A percentile compares a stretch with the other conserved stretches of the same genome.
phyloP scores from a whole-genome alignment of 2,113 vertebrate species.

The Lathamus discolor region DNA sequence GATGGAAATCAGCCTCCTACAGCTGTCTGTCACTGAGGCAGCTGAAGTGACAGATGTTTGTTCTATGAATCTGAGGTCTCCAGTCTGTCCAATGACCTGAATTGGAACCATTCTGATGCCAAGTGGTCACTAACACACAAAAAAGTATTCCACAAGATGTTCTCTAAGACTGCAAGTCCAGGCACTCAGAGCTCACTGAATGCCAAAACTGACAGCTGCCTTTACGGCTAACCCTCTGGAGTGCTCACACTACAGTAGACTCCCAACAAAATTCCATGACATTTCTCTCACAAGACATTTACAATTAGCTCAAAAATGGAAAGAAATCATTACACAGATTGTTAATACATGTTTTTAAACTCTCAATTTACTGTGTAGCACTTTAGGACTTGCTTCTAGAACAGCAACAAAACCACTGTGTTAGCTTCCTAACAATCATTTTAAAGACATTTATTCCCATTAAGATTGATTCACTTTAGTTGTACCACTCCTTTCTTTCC shows the following conservation, averaged over 20 bases:
- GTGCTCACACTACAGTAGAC: not conserved
- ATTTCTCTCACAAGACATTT: not conserved
- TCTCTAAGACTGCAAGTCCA: not conserved
- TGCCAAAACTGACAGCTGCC: not conserved
- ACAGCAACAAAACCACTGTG: not conserved
- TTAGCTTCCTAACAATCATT: not conserved
- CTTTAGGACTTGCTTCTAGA: not conserved
- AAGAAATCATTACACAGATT: not conserved
- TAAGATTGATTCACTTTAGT: not conserved
- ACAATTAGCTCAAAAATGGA: not conserved
- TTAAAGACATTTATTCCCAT: not conserved
- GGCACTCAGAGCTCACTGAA: not conserved
- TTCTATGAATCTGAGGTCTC: not conserved
- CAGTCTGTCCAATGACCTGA: not conserved
- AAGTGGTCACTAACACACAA: not conserved
- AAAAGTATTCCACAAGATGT: not conserved
- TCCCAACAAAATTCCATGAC: not conserved
- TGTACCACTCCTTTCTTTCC: not conserved
- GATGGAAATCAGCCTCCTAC: not conserved
- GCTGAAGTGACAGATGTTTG: not conserved
- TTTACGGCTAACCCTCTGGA: not conserved
- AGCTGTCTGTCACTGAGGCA: not conserved
- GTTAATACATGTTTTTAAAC: not conserved
- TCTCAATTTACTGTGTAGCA: not conserved
- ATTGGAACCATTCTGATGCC: not conserved